These are phyloP conservation scores for Nettapus auritus DNA, from an alignment of 2,113 vertebrate genomes.

Conservation along the genomic window DNA sequence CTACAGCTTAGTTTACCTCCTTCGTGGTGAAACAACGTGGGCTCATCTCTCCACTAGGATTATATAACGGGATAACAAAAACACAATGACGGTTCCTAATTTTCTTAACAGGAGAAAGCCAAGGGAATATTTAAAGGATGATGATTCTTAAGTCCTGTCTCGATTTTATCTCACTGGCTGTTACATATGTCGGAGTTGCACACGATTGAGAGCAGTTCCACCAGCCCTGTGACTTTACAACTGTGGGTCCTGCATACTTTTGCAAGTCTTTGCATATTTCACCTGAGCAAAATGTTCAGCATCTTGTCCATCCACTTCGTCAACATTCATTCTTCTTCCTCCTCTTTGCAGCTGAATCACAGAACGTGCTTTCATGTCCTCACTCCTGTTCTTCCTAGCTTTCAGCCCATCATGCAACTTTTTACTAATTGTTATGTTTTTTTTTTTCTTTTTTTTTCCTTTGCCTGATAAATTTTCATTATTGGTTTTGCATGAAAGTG, in stretches of 20 bases:
- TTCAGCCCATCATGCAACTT: neutral
- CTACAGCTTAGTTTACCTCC: too few species aligned
- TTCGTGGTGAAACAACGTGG: neutral
- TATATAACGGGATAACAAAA: neutral
- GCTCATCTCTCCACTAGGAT: neutral
- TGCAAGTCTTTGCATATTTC: neutral
- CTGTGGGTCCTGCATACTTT: neutral
- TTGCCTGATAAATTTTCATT: constrained; percentile 77
- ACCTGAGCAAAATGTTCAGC: neutral
- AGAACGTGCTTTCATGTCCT: neutral
- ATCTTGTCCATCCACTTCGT: neutral
- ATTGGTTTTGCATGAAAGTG: constrained; percentile 79
- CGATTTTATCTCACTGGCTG: neutral
- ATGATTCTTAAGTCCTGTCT: neutral
- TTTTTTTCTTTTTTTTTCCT: neutral
- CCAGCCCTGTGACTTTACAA: neutral
- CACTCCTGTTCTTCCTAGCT: neutral
- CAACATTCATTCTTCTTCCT: neutral
- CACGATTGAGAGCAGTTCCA: neutral
- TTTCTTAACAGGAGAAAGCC: neutral
- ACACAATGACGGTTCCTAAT: neutral
- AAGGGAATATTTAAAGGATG: neutral
- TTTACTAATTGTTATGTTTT: neutral
- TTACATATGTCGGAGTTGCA: neutral
- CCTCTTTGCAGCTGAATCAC: neutral